Base-by-base conservation (phyloP, 2,113 vertebrate genomes). In the Lichenostomus cassidix region DNA sequence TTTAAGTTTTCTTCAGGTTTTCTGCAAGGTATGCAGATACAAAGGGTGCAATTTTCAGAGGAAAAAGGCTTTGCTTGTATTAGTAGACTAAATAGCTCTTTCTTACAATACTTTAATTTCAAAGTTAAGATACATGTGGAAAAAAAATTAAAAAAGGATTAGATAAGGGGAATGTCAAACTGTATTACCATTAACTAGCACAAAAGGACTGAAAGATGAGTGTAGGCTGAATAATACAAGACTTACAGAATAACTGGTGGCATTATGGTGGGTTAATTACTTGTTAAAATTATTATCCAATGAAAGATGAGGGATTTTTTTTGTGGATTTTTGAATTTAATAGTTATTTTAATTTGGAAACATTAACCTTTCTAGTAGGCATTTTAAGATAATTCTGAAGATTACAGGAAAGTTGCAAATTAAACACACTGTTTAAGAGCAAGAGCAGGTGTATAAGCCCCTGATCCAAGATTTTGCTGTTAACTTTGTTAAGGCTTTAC, bases 351-450 rank as follows among this genome's bases (percentile, higher is more conserved):
- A 84, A 90, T 90, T 81, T 96, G 97, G 94, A 96, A 97, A 96
- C 87, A 91, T 92, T 97, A 96, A 96, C 96, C 89, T 97, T 96
- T 91, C 83, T 94, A 90, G 89, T 77, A 70, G 87, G 52, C 76
- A 94, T 88, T 91, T 95, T 95, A 70, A 96, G 55, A 87, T 97
- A 97, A 97, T 89, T 96, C 94, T 95, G 71, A 81, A 95, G 97
- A 96, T 97, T 97, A 98, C 78, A 55, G 68, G 46, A 85, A 95
- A 97, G 85, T 77, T 79, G 11, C 63, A 98, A 97, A 84, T 98
- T 97, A 97, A 98, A 97, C 76, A 93, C 69, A 85, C 28, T 41
- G 21, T 97, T 96, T 81, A 82, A 81, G 73, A 73, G 55, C 60
- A 79, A 92, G 91, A 75, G 81, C 33, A 84, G 44, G 37, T 91